Base-by-base conservation (phyloP, 2,888 invertebrate genomes). In the Priocnemis perturbator region DNA sequence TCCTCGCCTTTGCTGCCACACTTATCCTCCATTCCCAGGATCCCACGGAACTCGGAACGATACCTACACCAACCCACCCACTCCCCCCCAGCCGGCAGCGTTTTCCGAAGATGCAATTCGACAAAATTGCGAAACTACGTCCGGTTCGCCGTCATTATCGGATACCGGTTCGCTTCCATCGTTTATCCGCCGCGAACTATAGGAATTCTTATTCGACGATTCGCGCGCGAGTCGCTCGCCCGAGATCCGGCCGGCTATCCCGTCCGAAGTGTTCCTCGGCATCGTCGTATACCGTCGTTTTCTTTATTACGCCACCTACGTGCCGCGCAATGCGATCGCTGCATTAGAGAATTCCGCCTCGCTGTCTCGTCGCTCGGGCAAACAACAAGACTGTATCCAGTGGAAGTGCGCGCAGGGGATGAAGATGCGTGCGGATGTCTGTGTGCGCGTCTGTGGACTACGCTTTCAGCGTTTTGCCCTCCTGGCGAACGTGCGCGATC, bases 281-380 rank as follows among this genome's bases (percentile, higher is more conserved):
- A 69, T 61, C 45, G 59, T 58, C 50, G 45, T 59, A 59, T 45
- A 19, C 19, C 45, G 45, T 3, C 71, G 71, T 85, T 85, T 83
- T 75, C 81, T 81, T 85, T 81, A 82, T 83, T 83, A 79, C 78
- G 70, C 72, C 57, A 61, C 58, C 64, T 79, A 85, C 85, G 85
- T 87, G 85, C 79, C 68, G 75, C 37, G 83, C 81, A 83, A 78
- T 73, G 70, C 57, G 79, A 84, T 81, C 80, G 83, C 83, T 77
- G 79, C 76, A 81, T 83, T 82, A 82, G 67, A 72, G 52, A 56
- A 75, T 44, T 26, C 21, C 20, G 17, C 19, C 44, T 52, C 5
- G 37, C 21, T 45, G 21, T 58, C 44, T 37, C 44, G 5, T 19
- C 20, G 15, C 4, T 20, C 44, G 44, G 20, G 19, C 14, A 37